Conservation (phyloP, 2,113 vertebrate genomes). For the Anguilla rostrata region DNA sequence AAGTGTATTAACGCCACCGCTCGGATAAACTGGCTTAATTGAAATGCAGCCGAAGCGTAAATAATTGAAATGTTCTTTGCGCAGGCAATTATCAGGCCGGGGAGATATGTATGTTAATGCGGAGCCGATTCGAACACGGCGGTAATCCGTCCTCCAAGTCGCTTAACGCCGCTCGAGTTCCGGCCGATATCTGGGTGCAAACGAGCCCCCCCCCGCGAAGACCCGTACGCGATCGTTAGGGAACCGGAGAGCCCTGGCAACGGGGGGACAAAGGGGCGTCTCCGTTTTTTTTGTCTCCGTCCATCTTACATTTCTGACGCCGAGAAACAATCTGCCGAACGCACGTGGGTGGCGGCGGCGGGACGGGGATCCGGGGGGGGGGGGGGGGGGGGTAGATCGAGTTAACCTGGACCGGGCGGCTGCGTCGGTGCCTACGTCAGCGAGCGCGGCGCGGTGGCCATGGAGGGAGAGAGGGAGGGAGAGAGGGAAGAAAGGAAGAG, state of each 20-base stretch:
- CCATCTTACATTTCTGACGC: background rate
- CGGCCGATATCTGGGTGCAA: background rate
- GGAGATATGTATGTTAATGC: constrained; percentile 2
- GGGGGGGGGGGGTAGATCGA: background rate
- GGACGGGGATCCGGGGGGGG: too few relatives aligned
- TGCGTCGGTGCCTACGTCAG: too few relatives aligned
- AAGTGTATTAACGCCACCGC: background rate
- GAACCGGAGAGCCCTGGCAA: background rate
- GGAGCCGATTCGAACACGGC: background rate
- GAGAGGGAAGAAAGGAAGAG: background rate
- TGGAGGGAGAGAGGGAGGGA: background rate
- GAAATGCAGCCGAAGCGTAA: background rate
- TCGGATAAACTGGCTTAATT: constrained; percentile 4
- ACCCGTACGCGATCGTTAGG: background rate
- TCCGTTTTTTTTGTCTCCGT: background rate
- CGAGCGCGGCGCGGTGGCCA: too few relatives aligned
- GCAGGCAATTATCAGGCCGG: background rate
- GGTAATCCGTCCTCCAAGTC: background rate
- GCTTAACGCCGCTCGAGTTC: background rate
- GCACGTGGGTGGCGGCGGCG: background rate
- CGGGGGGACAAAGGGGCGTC: background rate
- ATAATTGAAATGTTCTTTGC: constrained; percentile 4
- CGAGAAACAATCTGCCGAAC: background rate
- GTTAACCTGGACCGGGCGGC: background rate
- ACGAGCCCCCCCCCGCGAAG: background rate